Evolutionary conservation across 1,140 invertebrate genomes (phyloP).

Genomic region (Tetramorium alpestre): DNA sequence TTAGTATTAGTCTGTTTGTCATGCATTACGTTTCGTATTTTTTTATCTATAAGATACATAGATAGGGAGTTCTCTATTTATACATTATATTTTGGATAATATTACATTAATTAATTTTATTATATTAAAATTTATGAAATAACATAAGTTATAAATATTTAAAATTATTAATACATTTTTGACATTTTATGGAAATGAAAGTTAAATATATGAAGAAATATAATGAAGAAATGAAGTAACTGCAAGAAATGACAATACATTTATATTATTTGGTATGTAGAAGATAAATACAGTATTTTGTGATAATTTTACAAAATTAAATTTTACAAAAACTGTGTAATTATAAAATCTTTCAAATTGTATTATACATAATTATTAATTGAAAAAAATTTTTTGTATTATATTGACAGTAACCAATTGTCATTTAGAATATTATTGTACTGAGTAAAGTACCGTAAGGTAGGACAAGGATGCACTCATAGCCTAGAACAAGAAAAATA

Average conservation of each 20-base stretch:
- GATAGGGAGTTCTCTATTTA: neutral
- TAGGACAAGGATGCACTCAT: conserved; percentile 44
- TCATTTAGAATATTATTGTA: conserved; percentile 3
- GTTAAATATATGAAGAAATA: neutral
- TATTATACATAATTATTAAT: neutral
- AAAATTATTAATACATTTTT: neutral
- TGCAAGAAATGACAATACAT: neutral
- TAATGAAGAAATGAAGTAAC: neutral
- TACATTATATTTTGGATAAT: neutral
- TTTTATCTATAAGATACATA: neutral
- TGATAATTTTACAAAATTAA: neutral
- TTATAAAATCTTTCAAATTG: neutral
- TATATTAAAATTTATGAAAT: neutral
- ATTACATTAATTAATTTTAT: neutral
- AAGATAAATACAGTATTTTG: neutral
- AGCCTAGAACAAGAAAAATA: conserved; percentile 19
- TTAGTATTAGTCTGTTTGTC: conserved; percentile 10
- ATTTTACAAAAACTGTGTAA: neutral
- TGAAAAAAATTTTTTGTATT: neutral
- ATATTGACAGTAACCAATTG: neutral
- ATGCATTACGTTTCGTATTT: neutral
- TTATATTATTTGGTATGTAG: conserved; percentile 3
- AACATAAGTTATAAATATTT: neutral
- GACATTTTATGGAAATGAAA: neutral
- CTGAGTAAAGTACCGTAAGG: conserved; percentile 44